Evolutionary conservation across 1,140 invertebrate species (phyloP).

Genomic region (Harpegnathos saltator): DNA sequence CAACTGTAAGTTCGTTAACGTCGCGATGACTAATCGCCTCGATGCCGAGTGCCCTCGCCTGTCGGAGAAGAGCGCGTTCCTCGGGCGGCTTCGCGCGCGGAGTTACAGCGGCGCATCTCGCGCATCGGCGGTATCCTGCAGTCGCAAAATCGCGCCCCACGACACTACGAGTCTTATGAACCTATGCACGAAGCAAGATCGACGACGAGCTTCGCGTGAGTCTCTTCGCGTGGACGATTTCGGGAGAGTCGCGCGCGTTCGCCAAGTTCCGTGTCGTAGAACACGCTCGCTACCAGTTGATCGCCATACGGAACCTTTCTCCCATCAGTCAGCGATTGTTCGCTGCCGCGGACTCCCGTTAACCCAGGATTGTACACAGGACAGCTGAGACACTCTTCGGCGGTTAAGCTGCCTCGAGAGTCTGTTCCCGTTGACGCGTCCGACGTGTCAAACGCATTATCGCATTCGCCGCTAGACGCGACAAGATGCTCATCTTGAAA

Average conservation of each 20-base stretch:
- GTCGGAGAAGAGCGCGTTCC: too few relatives aligned
- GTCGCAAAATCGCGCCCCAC: not conserved
- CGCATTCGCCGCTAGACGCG: too few relatives aligned
- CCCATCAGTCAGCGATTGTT: constrained; percentile 43
- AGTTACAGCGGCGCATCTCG: too few relatives aligned
- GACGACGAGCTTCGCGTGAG: too few relatives aligned
- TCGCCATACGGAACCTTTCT: constrained; percentile 41
- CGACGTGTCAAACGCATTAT: too few relatives aligned
- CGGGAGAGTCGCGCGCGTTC: not conserved
- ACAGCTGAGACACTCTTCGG: constrained; percentile 17
- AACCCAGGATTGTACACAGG: constrained; percentile 37
- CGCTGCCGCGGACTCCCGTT: constrained; percentile 44
- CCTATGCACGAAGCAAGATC: not conserved
- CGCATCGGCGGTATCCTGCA: too few relatives aligned
- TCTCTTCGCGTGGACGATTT: not conserved
- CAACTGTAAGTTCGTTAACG: not conserved
- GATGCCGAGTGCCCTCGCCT: too few relatives aligned
- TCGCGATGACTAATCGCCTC: not conserved
- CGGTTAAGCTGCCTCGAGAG: too few relatives aligned
- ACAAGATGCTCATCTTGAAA: too few relatives aligned
- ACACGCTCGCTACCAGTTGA: constrained; percentile 44
- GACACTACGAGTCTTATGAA: not conserved
- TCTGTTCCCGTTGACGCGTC: too few relatives aligned
- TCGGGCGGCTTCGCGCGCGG: too few relatives aligned
- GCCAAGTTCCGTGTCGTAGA: not conserved